These are phyloP conservation scores for Subacronicta megacephala DNA, from an alignment of 2,888 invertebrate genomes.

Conservation along the genomic window DNA sequence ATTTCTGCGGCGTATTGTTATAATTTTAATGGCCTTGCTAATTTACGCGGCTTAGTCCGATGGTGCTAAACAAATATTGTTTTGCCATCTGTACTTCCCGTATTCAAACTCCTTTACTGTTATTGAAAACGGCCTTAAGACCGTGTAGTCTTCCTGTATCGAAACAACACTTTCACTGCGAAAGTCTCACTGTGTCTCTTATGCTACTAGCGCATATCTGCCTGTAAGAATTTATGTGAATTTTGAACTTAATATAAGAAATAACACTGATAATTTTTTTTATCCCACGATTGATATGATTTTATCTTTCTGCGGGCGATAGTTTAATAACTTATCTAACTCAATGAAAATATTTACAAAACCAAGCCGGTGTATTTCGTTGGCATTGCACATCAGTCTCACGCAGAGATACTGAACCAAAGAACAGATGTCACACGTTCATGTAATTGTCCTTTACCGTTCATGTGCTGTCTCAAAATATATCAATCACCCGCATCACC, in stretches of 20 bases:
- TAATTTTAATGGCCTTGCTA: slow-evolving; percentile 40
- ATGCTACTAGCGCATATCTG: too few species aligned
- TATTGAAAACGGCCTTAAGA: too few species aligned
- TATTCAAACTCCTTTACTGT: too few species aligned
- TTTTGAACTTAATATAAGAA: slow-evolving; percentile 18
- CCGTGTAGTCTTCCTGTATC: too few species aligned
- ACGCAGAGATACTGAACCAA: background rate
- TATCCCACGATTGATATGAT: background rate
- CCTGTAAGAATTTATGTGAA: too few species aligned
- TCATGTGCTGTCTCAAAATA: background rate
- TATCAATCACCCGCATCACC: slow-evolving; percentile 19
- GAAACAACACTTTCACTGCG: too few species aligned
- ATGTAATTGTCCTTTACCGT: background rate
- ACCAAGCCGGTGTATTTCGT: background rate
- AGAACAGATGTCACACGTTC: background rate
- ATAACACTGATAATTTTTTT: slow-evolving; percentile 6
- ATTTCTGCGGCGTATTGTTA: slow-evolving; percentile 37
- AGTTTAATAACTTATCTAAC: slow-evolving; percentile 1
- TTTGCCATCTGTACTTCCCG: slow-evolving; percentile 17
- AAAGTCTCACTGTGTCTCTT: too few species aligned
- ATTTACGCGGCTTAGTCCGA: slow-evolving; percentile 33
- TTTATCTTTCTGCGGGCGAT: background rate
- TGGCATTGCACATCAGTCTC: background rate
- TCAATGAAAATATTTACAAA: background rate
- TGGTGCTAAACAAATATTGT: slow-evolving; percentile 24